Conservation (phyloP, 2,113 vertebrate species). For the Glaucidium brasilianum region DNA sequence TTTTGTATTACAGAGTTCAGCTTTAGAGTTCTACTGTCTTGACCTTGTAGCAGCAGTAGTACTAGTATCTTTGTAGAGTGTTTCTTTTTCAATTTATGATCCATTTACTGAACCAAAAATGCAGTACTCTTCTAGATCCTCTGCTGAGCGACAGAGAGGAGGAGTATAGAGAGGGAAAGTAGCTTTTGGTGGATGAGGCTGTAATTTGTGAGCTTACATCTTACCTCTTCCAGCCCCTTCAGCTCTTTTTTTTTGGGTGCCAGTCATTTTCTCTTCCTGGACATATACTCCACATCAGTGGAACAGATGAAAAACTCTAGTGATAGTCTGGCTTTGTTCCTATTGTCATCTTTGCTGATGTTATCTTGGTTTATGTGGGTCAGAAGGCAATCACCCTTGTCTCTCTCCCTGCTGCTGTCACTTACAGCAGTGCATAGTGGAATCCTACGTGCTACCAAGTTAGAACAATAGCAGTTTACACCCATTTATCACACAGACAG, state of each 20-base stretch:
- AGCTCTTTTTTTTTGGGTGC: background rate
- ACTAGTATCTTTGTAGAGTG: background rate
- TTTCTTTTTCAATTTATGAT: background rate
- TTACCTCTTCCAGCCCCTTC: background rate
- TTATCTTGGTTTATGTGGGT: conserved; percentile 10
- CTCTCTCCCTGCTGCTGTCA: background rate
- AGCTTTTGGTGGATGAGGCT: background rate
- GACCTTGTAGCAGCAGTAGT: background rate
- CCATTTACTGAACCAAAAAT: background rate
- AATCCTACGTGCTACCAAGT: background rate
- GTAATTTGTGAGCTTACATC: background rate
- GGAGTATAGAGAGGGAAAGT: background rate
- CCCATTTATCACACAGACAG: conserved; percentile 19
- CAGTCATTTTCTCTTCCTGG: background rate
- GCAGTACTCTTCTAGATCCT: background rate
- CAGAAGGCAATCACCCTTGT: background rate
- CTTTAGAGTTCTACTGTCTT: background rate
- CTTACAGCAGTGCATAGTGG: background rate
- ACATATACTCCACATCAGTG: background rate
- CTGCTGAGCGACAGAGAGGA: background rate
- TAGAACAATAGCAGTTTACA: conserved; percentile 27
- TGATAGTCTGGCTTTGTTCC: background rate
- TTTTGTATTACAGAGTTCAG: background rate
- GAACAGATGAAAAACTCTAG: background rate
- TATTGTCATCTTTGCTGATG: background rate